phyloP scores from a whole-genome alignment of 2,797 vertebrate genomes.

The Lateolabrax maculatus region DNA sequence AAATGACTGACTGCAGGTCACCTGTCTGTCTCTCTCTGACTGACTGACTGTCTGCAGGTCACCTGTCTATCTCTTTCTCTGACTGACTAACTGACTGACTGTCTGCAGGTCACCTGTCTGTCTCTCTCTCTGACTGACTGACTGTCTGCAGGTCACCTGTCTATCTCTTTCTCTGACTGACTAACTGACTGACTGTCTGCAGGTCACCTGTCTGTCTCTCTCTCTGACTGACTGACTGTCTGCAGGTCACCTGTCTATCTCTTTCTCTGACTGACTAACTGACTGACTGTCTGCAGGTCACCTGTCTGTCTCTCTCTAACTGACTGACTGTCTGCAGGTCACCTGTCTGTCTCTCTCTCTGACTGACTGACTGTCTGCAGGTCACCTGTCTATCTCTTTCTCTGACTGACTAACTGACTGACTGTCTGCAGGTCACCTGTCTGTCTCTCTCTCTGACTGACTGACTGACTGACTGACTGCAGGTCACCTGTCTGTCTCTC shows the following conservation, averaged over 20 bases:
- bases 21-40: not conserved
- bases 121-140: not conserved
- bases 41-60: slow-evolving; percentile 48
- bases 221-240: too few relatives aligned
- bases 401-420: not conserved
- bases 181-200: too few relatives aligned
- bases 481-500: not conserved
- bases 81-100: not conserved
- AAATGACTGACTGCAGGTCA: too few relatives aligned
- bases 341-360: not conserved
- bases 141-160: too few relatives aligned
- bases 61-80: slow-evolving; percentile 68
- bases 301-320: not conserved
- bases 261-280: too few relatives aligned
- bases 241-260: too few relatives aligned
- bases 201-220: not conserved
- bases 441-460: not conserved
- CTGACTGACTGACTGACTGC: too few relatives aligned
- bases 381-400: too few relatives aligned
- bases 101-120: not conserved
- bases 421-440: not conserved
- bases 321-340: not conserved
- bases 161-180: too few relatives aligned
- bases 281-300: not conserved
- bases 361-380: not conserved